A percentile compares a stretch with the other conserved stretches of the same genome.
These are phyloP conservation scores for Chinchilla lanigera DNA, from an alignment of 2,113 vertebrate genomes.

Conservation along the genomic window DNA sequence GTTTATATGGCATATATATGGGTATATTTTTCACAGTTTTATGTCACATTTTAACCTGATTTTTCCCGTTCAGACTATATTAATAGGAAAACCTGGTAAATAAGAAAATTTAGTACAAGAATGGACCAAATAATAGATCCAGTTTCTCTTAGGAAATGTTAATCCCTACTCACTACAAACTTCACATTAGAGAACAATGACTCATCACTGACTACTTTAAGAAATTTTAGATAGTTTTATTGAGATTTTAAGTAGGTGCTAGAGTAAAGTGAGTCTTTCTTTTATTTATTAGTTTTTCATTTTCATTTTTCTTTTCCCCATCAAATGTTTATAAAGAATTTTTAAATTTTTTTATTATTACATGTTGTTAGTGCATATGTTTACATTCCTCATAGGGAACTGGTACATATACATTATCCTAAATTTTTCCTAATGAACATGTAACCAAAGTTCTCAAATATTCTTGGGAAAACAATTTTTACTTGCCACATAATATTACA, in stretches of 20 bases:
- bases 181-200: constrained; percentile 10
- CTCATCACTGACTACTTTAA: constrained; percentile 70
- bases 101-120: constrained; percentile 59
- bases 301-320: not conserved
- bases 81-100: constrained; percentile 69
- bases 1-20: not conserved
- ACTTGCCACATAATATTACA: not conserved
- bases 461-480: not conserved
- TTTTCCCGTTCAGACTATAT: constrained; percentile 44
- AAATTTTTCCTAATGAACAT: not conserved
- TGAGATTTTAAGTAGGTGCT: not conserved
- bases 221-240: constrained; percentile 61
- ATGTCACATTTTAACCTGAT: not conserved
- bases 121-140: constrained; percentile 58
- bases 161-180: constrained; percentile 14
- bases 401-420: not conserved
- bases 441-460: not conserved
- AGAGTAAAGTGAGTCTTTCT: constrained; percentile 48
- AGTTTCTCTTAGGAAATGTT: constrained; percentile 56
- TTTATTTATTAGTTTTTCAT: not conserved
- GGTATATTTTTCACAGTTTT: not conserved
- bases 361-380: not conserved
- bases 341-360: not conserved
- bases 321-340: constrained; percentile 26
- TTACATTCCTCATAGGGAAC: not conserved